Evolutionary conservation across 2,797 vertebrate species (phyloP).

Genomic region (Phataginus tricuspis): DNA sequence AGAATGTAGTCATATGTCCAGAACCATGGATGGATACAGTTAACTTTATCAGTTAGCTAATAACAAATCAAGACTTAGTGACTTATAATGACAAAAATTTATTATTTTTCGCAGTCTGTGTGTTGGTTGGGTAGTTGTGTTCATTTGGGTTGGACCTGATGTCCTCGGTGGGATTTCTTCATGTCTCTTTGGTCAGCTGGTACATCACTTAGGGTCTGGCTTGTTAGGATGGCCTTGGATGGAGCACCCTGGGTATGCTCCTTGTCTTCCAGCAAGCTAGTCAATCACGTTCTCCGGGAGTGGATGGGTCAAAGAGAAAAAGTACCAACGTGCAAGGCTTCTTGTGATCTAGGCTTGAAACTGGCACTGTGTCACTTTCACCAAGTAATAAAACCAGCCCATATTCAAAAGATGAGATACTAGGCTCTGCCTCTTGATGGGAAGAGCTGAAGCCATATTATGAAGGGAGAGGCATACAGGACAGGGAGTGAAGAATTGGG

Average conservation of each 20-base stretch:
- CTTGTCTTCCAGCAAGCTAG: background rate
- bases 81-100: background rate
- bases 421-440: background rate
- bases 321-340: background rate
- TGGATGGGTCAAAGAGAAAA: constrained; percentile 19
- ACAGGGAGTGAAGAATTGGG: background rate
- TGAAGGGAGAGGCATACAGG: background rate
- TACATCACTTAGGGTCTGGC: background rate
- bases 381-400: background rate
- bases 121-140: background rate
- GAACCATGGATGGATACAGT: background rate
- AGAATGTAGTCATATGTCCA: background rate
- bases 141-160: background rate
- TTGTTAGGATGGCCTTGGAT: background rate
- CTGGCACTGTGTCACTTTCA: background rate
- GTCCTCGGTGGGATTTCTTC: background rate
- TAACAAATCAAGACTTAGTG: background rate
- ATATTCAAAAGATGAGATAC: background rate
- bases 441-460: background rate
- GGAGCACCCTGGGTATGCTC: background rate
- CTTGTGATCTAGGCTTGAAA: background rate
- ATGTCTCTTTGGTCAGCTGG: background rate
- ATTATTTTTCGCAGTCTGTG: background rate
- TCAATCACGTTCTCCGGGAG: background rate
- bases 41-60: background rate